Evolutionary conservation across 2,113 vertebrate genomes (phyloP).

Genomic region (Nyctibius bracteatus): DNA sequence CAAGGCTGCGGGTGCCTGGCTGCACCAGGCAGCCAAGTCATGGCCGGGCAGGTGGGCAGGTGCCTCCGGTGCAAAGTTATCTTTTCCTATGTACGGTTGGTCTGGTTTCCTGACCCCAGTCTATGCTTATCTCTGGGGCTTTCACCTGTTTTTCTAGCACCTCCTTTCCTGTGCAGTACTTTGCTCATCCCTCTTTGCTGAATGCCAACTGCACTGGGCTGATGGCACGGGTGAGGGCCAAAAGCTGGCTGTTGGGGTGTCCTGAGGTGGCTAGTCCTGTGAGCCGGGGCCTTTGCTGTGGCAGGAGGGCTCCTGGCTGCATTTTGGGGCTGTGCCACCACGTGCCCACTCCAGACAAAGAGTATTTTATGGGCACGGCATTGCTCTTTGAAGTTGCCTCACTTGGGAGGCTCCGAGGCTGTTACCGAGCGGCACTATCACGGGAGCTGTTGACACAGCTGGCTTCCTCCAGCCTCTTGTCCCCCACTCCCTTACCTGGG

Average conservation of each 20-base stretch:
- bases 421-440: neutral
- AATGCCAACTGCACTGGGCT: fast-evolving
- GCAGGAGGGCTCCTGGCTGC: neutral
- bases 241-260: fast-evolving
- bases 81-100: neutral
- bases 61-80: neutral
- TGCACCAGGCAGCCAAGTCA: fast-evolving
- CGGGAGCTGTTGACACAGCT: conserved; percentile 55
- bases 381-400: neutral
- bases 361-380: neutral
- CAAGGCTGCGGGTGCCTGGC: fast-evolving
- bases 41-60: neutral
- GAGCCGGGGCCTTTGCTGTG: neutral
- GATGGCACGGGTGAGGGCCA: fast-evolving
- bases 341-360: neutral
- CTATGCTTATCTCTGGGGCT: neutral
- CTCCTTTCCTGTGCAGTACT: neutral
- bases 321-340: neutral
- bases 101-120: neutral
- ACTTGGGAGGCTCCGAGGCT: fast-evolving
- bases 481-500: neutral
- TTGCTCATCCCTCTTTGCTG: neutral
- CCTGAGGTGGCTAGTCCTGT: neutral
- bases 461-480: neutral
- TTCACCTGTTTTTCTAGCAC: conserved; percentile 11